Evolutionary conservation across 92 coral and sea anemone species (phyloP).

Genomic region (Siderastrea radians): DNA sequence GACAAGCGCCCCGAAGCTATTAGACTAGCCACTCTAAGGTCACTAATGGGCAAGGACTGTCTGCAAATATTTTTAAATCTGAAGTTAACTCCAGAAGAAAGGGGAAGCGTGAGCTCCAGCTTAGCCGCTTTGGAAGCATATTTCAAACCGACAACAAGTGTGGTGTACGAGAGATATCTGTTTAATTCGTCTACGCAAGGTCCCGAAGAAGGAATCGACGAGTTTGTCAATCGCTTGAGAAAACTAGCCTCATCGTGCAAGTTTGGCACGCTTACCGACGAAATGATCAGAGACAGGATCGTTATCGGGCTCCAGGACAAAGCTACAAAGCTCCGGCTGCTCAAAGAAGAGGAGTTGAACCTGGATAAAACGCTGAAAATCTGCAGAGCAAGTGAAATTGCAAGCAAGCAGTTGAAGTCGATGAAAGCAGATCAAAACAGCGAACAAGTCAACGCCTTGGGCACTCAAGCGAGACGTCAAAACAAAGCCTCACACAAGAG

Average conservation of each 20-base stretch:
- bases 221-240: conserved; percentile 12
- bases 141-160: conserved; percentile 60
- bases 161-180: conserved; percentile 64
- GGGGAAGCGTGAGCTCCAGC: conserved; percentile 1
- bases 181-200: conserved; percentile 32
- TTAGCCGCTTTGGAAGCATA: conserved; percentile 46
- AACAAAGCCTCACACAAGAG: background rate
- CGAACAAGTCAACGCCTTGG: conserved; percentile 23
- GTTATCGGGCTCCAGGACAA: conserved; percentile 25
- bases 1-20: conserved; percentile 39
- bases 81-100: conserved; percentile 45
- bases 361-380: conserved; percentile 36
- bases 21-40: conserved; percentile 56
- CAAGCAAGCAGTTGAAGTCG: conserved; percentile 20
- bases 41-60: conserved; percentile 74
- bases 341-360: conserved; percentile 36
- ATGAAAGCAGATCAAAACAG: conserved; percentile 5
- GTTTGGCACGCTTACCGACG: conserved; percentile 26
- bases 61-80: conserved; percentile 42
- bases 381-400: conserved; percentile 1
- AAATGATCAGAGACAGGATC: conserved; percentile 38
- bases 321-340: conserved; percentile 30
- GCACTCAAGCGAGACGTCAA: conserved; percentile 19
- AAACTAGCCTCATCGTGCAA: conserved; percentile 37
- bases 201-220: conserved; percentile 20